phyloP scores from a whole-genome alignment of 30 jellyfish, hydroid and myxozoan species.

The Cassiopea andromeda region DNA sequence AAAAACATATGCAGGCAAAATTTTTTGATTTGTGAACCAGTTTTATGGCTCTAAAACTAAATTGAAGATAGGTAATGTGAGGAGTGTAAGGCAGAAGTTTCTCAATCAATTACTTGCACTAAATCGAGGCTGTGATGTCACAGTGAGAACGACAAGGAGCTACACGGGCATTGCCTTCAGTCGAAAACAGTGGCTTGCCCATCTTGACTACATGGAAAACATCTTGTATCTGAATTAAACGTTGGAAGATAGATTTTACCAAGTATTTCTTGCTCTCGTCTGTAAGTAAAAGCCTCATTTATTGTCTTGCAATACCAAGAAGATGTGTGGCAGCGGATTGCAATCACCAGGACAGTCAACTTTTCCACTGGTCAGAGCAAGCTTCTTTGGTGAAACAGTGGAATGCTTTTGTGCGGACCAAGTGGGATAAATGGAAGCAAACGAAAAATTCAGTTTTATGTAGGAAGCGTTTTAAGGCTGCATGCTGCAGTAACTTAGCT shows the following conservation, averaged over 20 bases:
- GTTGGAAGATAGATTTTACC: not conserved
- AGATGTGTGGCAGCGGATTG: constrained; percentile 52
- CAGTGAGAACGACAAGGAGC: constrained; percentile 32
- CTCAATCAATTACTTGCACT: too few species aligned
- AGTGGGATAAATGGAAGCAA: constrained; percentile 56
- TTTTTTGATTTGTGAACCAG: too few species aligned
- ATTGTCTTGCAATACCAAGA: constrained; percentile 21
- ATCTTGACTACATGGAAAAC: too few species aligned
- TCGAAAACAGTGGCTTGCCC: constrained; percentile 23
- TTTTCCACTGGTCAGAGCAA: constrained; percentile 41
- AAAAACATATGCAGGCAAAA: too few species aligned
- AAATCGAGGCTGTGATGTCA: constrained; percentile 44
- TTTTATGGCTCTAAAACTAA: too few species aligned
- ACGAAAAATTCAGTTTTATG: constrained; percentile 51
- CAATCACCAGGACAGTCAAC: constrained; percentile 49
- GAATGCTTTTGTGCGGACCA: constrained; percentile 39
- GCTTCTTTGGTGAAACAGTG: constrained; percentile 46
- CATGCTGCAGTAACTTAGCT: constrained; percentile 18
- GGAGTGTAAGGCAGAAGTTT: too few species aligned
- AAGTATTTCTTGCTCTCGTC: not conserved
- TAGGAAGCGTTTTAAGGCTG: constrained; percentile 42
- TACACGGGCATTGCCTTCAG: constrained; percentile 25
- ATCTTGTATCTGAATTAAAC: not conserved
- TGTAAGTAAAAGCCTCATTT: constrained; percentile 14
- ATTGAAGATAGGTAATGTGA: too few species aligned